Conservation (phyloP, 2,888 invertebrate species). For the Tenthredo amoena region DNA sequence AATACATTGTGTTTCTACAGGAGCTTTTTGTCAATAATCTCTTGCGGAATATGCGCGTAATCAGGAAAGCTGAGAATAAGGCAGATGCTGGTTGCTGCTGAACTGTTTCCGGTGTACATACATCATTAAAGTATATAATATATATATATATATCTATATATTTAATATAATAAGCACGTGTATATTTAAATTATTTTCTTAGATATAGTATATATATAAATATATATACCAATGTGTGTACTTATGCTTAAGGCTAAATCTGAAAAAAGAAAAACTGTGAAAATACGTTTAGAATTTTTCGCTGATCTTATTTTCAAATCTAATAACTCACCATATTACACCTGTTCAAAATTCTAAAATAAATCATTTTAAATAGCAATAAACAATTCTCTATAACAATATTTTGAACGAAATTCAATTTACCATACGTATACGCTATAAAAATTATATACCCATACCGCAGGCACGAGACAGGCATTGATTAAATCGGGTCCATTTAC, state of each 20-base stretch:
- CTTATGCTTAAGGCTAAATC: neutral
- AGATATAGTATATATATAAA: neutral
- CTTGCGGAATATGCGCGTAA: slow-evolving; percentile 31
- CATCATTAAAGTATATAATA: slow-evolving; percentile 5
- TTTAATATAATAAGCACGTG: neutral
- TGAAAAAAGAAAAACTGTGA: neutral
- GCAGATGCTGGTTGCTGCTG: slow-evolving; percentile 26
- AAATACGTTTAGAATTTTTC: neutral
- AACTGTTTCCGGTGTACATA: slow-evolving; percentile 10
- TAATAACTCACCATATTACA: neutral
- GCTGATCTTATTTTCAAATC: neutral
- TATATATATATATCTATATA: neutral
- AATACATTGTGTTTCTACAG: slow-evolving; percentile 15
- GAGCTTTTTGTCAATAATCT: slow-evolving; percentile 39
- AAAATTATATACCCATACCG: too few species aligned
- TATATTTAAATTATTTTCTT: slow-evolving; percentile 21
- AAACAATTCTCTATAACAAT: neutral
- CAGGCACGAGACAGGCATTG: neutral
- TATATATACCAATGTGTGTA: neutral
- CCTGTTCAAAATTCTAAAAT: neutral
- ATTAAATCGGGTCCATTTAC: neutral
- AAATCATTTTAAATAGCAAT: neutral
- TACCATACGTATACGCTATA: neutral
- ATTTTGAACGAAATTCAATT: neutral
- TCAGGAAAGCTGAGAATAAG: neutral